Evolutionary conservation across 2,113 vertebrate species (phyloP).

Genomic region (Xenopus borealis): DNA sequence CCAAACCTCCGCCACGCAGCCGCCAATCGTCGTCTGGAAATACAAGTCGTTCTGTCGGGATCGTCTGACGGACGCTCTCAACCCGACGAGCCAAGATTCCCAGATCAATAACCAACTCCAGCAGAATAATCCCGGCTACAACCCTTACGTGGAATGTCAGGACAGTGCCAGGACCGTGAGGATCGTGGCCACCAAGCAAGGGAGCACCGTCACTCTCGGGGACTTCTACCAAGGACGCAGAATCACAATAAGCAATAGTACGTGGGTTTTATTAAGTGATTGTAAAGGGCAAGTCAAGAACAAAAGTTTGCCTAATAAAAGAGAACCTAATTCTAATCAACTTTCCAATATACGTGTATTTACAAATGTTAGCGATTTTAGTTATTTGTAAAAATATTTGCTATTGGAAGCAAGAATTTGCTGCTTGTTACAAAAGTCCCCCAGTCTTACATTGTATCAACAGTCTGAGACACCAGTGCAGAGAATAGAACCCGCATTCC

Average conservation of each 20-base stretch:
- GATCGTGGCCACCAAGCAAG: conserved; percentile 80
- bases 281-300: no score
- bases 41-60: conserved; percentile 85
- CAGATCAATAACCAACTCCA: conserved; percentile 66
- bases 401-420: no score
- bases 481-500: no score
- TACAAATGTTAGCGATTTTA: no score
- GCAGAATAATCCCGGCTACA: conserved; percentile 76
- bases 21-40: conserved; percentile 75
- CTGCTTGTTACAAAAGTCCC: no score
- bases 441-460: no score
- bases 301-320: no score
- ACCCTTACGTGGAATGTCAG: conserved; percentile 80
- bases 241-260: conserved; percentile 76
- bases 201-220: conserved; percentile 65
- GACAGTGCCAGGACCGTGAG: conserved; percentile 74
- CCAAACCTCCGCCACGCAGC: conserved; percentile 52
- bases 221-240: conserved; percentile 74
- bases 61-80: conserved; percentile 77
- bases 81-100: conserved; percentile 64
- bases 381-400: no score
- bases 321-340: no score
- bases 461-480: no score
- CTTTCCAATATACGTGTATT: no score
- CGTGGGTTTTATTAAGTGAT: background rate